Base-by-base conservation (phyloP, 2,888 invertebrate genomes). In the Glyphotaelius pellucidus region DNA sequence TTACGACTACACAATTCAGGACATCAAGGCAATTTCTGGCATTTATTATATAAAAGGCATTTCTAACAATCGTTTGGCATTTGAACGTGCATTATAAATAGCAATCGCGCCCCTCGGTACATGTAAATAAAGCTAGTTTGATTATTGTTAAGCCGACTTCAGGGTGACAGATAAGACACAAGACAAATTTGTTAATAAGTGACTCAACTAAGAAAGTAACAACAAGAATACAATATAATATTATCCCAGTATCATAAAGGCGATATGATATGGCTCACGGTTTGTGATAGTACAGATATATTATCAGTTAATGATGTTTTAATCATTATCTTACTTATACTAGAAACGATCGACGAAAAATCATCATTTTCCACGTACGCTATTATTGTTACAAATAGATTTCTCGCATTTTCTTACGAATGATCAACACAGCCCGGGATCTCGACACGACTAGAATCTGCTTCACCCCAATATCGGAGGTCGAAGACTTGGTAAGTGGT, bases 391-490 rank as follows among this genome's bases (percentile, higher is more conserved):
- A 83, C 83, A 83, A 47, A 42, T 42, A 42, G 86, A 38, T 86
- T n/a, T 86, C n/a, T 86, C 86, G 86, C 42, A 12, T 42, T 15
- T 42, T 32, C 81, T 25, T 30, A 42, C 86, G 86, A 86, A 42
- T 42, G 86, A 86, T 92, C 90, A 91, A 92, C 92, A 92, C 92
- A 93, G 92, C 92, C 92, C 91, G 90, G 80, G 38, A 88, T 93
- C 92, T 90, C 80, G 89, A 92, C 90, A 90, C 90, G 93, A 93
- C 93, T 93, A 93, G 93, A 93, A 90, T 91, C 38, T 91, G 93
- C 91, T 92, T 52, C 90, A 79, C 86, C 90, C 67, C 90, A 35
- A n/a, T 90, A 80, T 42, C 31, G 30, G 67, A 38, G 80, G 81
- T 30, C 38, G 89, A 89, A 92, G 92, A 88, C 91, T 92, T 90